Base-by-base conservation (phyloP, 2,113 vertebrate species). In the Mobula birostris region DNA sequence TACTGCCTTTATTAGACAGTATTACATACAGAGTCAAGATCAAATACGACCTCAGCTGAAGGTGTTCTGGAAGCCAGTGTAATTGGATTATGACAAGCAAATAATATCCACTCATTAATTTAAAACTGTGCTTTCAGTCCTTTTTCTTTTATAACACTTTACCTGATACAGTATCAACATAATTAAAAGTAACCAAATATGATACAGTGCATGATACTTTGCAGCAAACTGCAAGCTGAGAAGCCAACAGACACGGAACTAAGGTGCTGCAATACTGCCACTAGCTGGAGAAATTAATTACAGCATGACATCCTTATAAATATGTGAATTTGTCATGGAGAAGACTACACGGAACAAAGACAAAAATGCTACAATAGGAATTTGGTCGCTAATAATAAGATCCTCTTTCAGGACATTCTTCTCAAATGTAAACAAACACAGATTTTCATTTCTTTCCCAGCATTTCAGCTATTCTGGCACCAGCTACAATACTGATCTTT, bases 251-350 rank as follows among this genome's bases (percentile, higher is more conserved):
- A 17, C 61, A 66, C 58, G 66, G 21, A 66, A 32, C 58, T 66
- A 9, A 66, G 14, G 29, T 61, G 66, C 6, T 19, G 12, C 61
- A 90, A 90, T 66, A 61, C 85, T 90, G 85, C 85, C 85, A 90
- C 61, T 90, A 66, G n/a, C 85, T 66, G 61, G 85, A 90, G 85
- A 90, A n/a, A 17, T 15, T 32, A 32, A 90, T 90, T 66, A 90
- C n/a, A 66, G 61, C 61, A 90, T 32, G 32, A 66, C 27, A 90
- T 19, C 29, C 63, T 66, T 32, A 19, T n/a, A 17, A n/a, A 90
- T 63, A 66, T 32, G 7, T 24, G 0, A 24, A 85, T 83, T 21
- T 83, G 56, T 3, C 56, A 56, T 56, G 48, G 80, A 24, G 56
- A 58, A 7, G 8, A 36, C 8, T 24, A 29, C 5, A 32, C 5